These are phyloP conservation scores for Polyploca ridens DNA, from an alignment of 2,888 invertebrate genomes.

Conservation along the genomic window DNA sequence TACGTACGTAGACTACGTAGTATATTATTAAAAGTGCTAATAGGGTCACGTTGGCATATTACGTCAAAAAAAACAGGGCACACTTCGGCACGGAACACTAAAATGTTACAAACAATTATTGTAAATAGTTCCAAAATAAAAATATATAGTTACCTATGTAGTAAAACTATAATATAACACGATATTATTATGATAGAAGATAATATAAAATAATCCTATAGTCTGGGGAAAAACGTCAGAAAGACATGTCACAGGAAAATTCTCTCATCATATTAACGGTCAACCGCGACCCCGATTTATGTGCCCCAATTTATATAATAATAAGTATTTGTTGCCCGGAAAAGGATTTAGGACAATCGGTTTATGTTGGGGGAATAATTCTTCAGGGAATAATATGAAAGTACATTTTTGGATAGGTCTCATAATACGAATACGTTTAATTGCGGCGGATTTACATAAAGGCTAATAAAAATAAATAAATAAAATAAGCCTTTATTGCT, in stretches of 20 bases:
- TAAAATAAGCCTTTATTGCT: no score
- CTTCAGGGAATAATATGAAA: neutral
- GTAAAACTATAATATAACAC: no score
- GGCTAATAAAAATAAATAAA: neutral
- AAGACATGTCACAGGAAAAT: neutral
- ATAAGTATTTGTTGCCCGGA: no score
- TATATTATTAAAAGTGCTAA: no score
- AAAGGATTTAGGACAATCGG: neutral
- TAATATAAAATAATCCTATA: neutral
- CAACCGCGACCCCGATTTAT: neutral
- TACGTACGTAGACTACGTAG: no score
- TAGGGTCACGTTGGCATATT: no score
- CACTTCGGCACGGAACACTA: no score
- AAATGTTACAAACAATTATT: no score
- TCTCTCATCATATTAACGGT: neutral
- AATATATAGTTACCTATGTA: no score
- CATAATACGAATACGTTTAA: neutral
- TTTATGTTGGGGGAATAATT: neutral
- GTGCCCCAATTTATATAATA: neutral
- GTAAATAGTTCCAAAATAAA: no score
- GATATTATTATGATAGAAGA: no score
- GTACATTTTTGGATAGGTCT: neutral
- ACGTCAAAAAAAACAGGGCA: no score
- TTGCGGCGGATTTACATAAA: neutral
- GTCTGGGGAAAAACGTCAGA: neutral